Evolutionary conservation across 2,888 invertebrate species (phyloP).

Genomic region (Torymus aiolomorphi): DNA sequence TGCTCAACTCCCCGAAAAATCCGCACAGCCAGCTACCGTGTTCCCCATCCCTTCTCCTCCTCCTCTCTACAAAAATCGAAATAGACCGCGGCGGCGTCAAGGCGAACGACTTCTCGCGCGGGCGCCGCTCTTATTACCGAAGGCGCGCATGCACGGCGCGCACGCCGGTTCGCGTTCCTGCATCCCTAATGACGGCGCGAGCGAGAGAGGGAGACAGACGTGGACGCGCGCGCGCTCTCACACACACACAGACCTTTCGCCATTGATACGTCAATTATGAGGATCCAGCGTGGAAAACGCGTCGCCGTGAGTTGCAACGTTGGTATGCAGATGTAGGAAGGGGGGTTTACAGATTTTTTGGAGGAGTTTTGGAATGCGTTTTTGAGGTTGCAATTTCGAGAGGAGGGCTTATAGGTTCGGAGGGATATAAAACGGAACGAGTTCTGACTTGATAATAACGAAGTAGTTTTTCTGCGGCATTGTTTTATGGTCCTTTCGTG

Average conservation of each 20-base stretch:
- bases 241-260: conserved; percentile 55
- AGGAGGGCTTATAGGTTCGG: too few relatives aligned
- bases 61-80: conserved; percentile 1
- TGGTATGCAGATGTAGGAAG: too few relatives aligned
- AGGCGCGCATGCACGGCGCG: background rate
- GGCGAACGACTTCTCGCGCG: conserved; percentile 4
- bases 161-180: conserved; percentile 53
- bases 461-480: too few relatives aligned
- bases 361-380: too few relatives aligned
- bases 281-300: conserved; percentile 58
- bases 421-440: too few relatives aligned
- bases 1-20: too few relatives aligned
- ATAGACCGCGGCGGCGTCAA: conserved; percentile 22
- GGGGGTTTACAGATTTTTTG: too few relatives aligned
- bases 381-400: too few relatives aligned
- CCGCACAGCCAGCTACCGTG: too few relatives aligned
- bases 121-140: background rate
- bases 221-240: background rate
- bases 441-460: too few relatives aligned
- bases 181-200: conserved; percentile 54
- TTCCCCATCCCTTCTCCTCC: too few relatives aligned
- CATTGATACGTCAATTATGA: conserved; percentile 63
- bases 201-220: conserved; percentile 3
- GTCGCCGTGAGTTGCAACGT: background rate
- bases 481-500: too few relatives aligned